Base-by-base conservation (phyloP, 1,140 invertebrate genomes). In the Temnothorax curvispinosus region DNA sequence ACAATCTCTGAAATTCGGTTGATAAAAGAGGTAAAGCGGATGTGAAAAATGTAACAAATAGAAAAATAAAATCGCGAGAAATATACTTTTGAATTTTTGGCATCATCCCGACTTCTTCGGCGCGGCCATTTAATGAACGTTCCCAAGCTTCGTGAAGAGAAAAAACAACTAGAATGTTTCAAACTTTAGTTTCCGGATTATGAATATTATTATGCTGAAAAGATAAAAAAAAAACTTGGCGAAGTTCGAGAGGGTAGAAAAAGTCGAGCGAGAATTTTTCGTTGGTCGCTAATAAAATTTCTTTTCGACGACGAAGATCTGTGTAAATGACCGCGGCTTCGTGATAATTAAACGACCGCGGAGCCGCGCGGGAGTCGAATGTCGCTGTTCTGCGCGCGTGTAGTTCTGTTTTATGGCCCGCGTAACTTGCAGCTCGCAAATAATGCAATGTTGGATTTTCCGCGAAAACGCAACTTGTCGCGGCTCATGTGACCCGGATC, bases 381-480 rank as follows among this genome's bases (percentile, higher is more conserved):
- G 41, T 81, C 54, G 7, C 3, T 54, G 65, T 44, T 54, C 9
- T 32, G 60, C 7, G 44, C 60, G 11, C 58, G 60, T 80, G 60
- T 78, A 67, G 21, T 32, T 80, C 35, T 54, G 47, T 65, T 67
- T 80, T 81, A 71, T 81, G 47, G 47, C n/a, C 13, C 52, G 71
- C 54, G 50, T 69, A 41, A 69, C 77, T 64, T 38, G 72, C 56
- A 62, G 18, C 41, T 77, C 44, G 56, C 81, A 76, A 76, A 64
- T 62, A 76, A 76, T 54, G 56, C 41, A 74, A 65, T 18, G 52
- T 41, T 56, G 80, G 44, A 84, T 75, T 75, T 58, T 47, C 21
- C 54, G 41, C 54, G 56, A 71, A 69, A 81, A 81, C 47, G 64
- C 64, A 41, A 78, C 60, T 78, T 62, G 62, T 69, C 77, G 78